Evolutionary conservation across 2,888 invertebrate species (phyloP), one percentile per base, ranked within the genome.

Genomic region (Limnephilus auricula): DNA sequence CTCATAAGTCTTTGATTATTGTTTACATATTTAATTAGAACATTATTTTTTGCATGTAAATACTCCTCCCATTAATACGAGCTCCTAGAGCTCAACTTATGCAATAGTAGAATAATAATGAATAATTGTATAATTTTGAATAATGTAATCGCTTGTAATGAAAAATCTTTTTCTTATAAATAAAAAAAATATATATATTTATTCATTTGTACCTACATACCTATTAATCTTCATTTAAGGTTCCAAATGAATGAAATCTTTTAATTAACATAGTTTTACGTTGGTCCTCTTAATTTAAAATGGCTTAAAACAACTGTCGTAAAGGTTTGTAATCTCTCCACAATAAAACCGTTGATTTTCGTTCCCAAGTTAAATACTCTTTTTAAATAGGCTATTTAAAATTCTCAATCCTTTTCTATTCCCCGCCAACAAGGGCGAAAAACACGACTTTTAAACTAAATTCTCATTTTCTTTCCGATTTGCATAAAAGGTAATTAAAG

Each of bases 401-500:
- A 65, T 65, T 65, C 65, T n/a, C 65, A 65, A 65, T 65, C 65
- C 65, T 65, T 65, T 65, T n/a, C n/a, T 65, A n/a, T n/a, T 65
- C 65, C 65, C 25, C 6, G 9, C 6, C 25, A 65, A 65, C 65
- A 65, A 65, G 65, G 31, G 90, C 50, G n/a, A n/a, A 84, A 90
- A 40, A 90, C 45, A 86, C 25, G 50, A 50, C 86, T 86, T 65
- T 65, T 31, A 65, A 65, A 89, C 78, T 79, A 89, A 89, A 31
- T 89, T n/a, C 34, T 37, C 79, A n/a, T 80, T 86, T 90, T 50
- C 50, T 34, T 34, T 83, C 90, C 87, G 91, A 93, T 93, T 93
- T 93, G 91, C 93, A 93, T 93, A 93, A 93, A 93, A 91, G 79
- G 93, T 91, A 93, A 93, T 93, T 93, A 92, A 92, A 90, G 90